Percentiles rank a stretch among this genome's conserved stretches.
Conservation (phyloP, 2,113 vertebrate genomes). For the Tragelaphus strepsiceros region DNA sequence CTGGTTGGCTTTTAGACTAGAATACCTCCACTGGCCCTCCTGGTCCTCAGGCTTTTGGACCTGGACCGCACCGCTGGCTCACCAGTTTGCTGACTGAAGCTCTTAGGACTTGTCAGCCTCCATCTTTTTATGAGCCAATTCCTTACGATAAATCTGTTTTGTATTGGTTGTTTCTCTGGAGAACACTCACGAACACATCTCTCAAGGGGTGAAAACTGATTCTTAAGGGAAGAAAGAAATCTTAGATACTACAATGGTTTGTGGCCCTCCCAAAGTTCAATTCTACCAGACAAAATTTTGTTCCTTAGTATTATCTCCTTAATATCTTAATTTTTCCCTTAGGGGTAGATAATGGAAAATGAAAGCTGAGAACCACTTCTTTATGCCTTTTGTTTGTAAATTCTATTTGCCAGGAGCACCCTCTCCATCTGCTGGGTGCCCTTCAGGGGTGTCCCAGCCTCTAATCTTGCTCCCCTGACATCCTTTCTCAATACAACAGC, state of each 20-base stretch:
- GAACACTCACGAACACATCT: background rate
- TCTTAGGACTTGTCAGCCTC: background rate
- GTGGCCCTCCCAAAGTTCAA: background rate
- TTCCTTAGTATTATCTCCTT: background rate
- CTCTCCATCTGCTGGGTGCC: background rate
- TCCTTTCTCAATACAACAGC: background rate
- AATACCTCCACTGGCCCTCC: rapidly evolving
- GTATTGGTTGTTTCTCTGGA: background rate
- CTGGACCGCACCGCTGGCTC: background rate
- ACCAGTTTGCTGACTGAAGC: background rate
- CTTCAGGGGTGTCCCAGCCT: background rate
- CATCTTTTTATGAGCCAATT: background rate
- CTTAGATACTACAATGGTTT: background rate
- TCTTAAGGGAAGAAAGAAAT: background rate
- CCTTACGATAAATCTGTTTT: background rate
- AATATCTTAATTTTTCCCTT: background rate
- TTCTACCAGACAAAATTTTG: background rate
- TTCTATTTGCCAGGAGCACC: background rate
- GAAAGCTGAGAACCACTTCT: background rate
- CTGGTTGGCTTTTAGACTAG: background rate
- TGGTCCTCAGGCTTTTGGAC: background rate
- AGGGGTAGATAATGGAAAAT: background rate
- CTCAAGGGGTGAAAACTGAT: background rate
- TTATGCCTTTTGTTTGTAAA: background rate
- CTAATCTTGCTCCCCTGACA: background rate